These are phyloP conservation scores for Eubucco bourcierii DNA, from an alignment of 2,113 vertebrate species.

Conservation along the genomic window DNA sequence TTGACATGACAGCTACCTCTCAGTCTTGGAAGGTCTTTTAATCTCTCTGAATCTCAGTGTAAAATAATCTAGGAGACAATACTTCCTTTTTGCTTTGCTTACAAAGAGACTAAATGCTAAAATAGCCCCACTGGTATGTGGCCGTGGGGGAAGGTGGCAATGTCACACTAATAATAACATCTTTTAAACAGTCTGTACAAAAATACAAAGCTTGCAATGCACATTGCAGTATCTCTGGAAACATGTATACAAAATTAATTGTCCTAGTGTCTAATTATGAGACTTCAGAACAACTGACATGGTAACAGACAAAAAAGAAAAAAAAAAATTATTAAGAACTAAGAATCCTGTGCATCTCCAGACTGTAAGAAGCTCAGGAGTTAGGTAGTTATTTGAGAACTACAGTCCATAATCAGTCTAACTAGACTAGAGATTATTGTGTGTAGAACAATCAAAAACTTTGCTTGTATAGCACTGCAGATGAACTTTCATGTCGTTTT, in stretches of 20 bases:
- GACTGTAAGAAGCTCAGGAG: neutral
- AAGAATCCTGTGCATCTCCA: neutral
- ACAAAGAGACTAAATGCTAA: neutral
- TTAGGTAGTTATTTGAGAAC: neutral
- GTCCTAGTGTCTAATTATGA: neutral
- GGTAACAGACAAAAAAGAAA: neutral
- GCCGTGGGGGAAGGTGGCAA: neutral
- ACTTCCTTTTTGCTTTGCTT: neutral
- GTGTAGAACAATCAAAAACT: neutral
- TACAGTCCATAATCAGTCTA: neutral
- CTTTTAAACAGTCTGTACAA: neutral
- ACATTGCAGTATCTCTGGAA: neutral
- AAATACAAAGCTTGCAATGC: neutral
- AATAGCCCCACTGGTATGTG: neutral
- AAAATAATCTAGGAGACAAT: neutral
- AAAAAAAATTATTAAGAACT: neutral
- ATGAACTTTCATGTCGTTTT: slow-evolving; percentile 38
- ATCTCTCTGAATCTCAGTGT: neutral
- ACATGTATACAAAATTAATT: neutral
- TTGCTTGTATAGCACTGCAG: neutral
- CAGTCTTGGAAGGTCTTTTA: neutral
- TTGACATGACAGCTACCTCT: neutral
- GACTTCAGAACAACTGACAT: neutral
- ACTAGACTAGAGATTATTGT: neutral
- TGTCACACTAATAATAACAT: neutral